Base-by-base conservation (phyloP, 2,113 vertebrate genomes). In the Pteruthius melanotis region DNA sequence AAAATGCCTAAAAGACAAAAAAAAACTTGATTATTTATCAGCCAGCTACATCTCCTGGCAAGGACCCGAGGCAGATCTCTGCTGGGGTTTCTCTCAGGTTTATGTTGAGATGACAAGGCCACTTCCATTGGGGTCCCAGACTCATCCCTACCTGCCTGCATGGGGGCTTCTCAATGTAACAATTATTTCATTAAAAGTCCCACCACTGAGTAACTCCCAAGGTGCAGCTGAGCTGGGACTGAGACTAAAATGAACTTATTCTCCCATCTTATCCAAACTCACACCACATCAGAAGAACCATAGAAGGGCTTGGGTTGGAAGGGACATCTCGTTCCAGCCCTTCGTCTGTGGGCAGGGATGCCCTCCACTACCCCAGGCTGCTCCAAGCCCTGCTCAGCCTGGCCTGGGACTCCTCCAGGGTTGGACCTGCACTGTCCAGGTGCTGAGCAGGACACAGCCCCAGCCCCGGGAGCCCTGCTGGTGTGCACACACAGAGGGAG, bases 1-100 rank as follows among this genome's bases (percentile, higher is more conserved):
- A 97, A 97, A 99, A 99, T 22, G 97, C 97, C 99, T 99, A 75
- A 72, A 88, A 94, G 79, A 95, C 64, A 90, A 97, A 94, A 11
- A 11, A 89, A 95, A 61, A 37, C 10, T 31, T 4, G 1, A 23
- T 93, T 81, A 77, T 39, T 64, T 39, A 57, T 75, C 39, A 10
- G 47, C 35, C 85, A 44, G 16, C 13, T 75, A 19, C 28, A 33
- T 28, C 56, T 61, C 30, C 44, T 60, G 40, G 19, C n/a, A 68
- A 53, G 23, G 59, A 65, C 10, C 16, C 28, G n/a, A 53, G 33
- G 42, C 47, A 64, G 47, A 28, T 52, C 14, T n/a, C 59, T 42
- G 30, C 64, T 57, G 28, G 18, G 40, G 23, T 26, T 39, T 54
- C 8, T 31, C 52, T 39, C 27, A 30, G 26, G 42, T 75, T 74